phyloP scores from a whole-genome alignment of 2,888 invertebrate genomes.

The Schizotus pectinicornis region DNA sequence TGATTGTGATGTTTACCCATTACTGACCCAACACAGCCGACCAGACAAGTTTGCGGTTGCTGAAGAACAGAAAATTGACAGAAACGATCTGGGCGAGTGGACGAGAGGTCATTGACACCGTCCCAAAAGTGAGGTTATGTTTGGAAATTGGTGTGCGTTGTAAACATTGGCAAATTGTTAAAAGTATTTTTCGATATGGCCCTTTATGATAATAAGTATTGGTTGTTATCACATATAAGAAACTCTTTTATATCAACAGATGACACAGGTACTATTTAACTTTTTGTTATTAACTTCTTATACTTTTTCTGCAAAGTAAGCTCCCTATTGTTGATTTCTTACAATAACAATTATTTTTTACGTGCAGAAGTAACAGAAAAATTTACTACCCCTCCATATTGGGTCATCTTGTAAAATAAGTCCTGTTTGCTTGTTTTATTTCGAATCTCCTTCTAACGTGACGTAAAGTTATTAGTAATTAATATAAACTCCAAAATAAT shows the following conservation, averaged over 20 bases:
- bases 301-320: slow-evolving; percentile 1
- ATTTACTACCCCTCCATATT: no score
- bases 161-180: no score
- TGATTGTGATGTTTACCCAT: no score
- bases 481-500: no score
- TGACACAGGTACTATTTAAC: slow-evolving; percentile 68
- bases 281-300: slow-evolving; percentile 1
- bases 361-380: background rate
- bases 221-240: slow-evolving; percentile 90
- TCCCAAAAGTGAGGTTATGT: no score
- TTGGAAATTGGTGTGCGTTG: no score
- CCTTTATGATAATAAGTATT: slow-evolving; percentile 91
- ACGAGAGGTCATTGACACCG: no score
- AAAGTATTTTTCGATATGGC: slow-evolving; percentile 69
- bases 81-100: no score
- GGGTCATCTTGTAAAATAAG: background rate
- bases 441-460: background rate
- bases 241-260: slow-evolving; percentile 96
- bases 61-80: no score
- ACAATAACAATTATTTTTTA: background rate
- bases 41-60: no score
- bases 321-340: background rate
- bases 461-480: background rate
- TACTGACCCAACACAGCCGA: no score
- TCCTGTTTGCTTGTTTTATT: background rate